A percentile compares a stretch with the other conserved stretches of the same genome.
Evolutionary conservation across 2,797 vertebrate species (phyloP).

Genomic region (Leptodactylus fallax): DNA sequence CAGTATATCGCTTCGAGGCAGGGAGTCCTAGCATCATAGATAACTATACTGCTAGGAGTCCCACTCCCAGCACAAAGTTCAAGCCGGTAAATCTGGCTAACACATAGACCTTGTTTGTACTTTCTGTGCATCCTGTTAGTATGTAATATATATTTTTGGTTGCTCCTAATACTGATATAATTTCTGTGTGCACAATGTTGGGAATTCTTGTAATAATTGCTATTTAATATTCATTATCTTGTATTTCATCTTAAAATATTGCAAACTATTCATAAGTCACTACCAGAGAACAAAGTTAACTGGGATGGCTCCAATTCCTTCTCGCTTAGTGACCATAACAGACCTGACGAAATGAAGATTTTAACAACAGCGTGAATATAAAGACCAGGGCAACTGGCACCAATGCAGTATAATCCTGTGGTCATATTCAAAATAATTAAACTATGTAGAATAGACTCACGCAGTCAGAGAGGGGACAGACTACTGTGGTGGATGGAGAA

Average conservation of each 20-base stretch:
- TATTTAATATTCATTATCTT: constrained; percentile 1
- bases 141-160: not conserved
- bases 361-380: not conserved
- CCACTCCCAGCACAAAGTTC: no score
- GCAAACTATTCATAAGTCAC: not conserved
- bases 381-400: not conserved
- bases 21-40: no score
- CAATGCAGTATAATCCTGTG: no score
- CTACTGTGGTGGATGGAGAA: no score
- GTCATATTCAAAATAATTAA: no score
- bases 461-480: no score
- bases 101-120: no score
- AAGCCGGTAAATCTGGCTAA: no score
- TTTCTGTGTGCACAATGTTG: not conserved
- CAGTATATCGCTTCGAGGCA: no score
- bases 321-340: not conserved
- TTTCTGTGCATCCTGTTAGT: not conserved
- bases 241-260: not conserved
- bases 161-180: not conserved
- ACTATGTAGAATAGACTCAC: no score
- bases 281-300: not conserved
- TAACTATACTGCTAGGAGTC: no score
- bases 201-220: not conserved
- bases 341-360: not conserved
- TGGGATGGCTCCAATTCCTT: not conserved